Evolutionary conservation across 2,113 vertebrate genomes (phyloP), one percentile per base, ranked within the genome.

Genomic region (Campylomormyrus numenius): DNA sequence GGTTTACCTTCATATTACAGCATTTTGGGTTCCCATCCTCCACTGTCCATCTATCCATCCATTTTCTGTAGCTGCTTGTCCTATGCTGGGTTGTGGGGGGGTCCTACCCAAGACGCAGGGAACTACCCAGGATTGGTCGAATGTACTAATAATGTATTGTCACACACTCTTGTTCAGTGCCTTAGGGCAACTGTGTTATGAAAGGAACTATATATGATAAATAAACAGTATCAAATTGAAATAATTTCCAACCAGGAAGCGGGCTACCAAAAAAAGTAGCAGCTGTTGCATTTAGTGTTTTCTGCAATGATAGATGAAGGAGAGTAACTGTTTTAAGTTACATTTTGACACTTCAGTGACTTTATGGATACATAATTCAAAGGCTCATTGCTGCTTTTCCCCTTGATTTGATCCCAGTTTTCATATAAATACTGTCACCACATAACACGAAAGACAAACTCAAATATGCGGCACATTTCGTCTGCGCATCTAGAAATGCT

Each of bases 301-400:
- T 13, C 39, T 24, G 45, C 39, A 46, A 85, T 48, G 45, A 85
- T 46, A 39, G 21, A 42, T 46, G 45, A 85, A 46, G 83, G 83
- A 85, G 9, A 85, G 19, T 48, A 85, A 85, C 83, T 85, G 83
- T 85, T 85, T 85, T 21, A 87, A 87, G 49, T 53, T 53, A 49
- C 49, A 53, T 49, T 50, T 48, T 31, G 15, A 48, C 48, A 87
- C 15, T 87, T 87, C 85, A 87, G 27, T 53, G 27, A 87, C 85
- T 53, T 35, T 21, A 53, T 52, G n/a, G 45, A 87, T 87, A 87
- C 46, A 53, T 52, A 87, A 87, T 87, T 53, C 85, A 56, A 86
- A 86, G 85, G 48, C 85, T 53, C 85, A 52, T 53, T 87, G 46
- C 85, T 53, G 85, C 6, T 53, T 87, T 56, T 53, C 48, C 50